phyloP scores from a whole-genome alignment of 2,888 invertebrate genomes.

The Aquatica leii region DNA sequence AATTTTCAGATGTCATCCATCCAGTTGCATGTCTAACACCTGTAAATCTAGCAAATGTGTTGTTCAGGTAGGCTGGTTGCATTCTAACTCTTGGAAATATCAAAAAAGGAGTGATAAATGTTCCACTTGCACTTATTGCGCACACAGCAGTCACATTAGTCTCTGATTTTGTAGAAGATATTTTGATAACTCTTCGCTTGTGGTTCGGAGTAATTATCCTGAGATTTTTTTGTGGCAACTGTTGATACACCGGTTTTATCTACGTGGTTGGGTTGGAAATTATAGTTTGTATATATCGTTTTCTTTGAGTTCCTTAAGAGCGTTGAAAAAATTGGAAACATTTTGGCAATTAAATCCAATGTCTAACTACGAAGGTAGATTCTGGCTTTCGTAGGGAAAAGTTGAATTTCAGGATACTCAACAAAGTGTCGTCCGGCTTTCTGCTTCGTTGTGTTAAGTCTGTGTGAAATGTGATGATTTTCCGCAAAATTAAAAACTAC shows the following conservation, averaged over 20 bases:
- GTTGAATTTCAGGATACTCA: not conserved
- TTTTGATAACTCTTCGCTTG: conserved; percentile 11
- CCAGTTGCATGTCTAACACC: conserved; percentile 49
- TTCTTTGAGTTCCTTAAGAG: too few relatives aligned
- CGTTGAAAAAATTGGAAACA: too few relatives aligned
- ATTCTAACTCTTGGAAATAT: too few relatives aligned
- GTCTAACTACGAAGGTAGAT: too few relatives aligned
- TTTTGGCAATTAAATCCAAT: too few relatives aligned
- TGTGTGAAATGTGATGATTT: not conserved
- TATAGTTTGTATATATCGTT: too few relatives aligned
- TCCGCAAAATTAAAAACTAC: not conserved
- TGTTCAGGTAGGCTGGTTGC: conserved; percentile 46
- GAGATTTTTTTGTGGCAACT: conserved; percentile 2
- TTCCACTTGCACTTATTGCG: conserved; percentile 49
- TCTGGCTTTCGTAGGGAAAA: too few relatives aligned
- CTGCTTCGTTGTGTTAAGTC: not conserved
- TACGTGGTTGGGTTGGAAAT: not conserved
- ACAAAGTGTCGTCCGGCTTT: not conserved
- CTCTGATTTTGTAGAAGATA: conserved; percentile 49
- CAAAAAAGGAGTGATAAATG: conserved; percentile 50
- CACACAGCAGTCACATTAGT: conserved; percentile 50
- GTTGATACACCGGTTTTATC: conserved; percentile 11
- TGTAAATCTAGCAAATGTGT: conserved; percentile 50
- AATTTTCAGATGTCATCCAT: conserved; percentile 48
- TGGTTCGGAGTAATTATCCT: conserved; percentile 1